phyloP scores from a whole-genome alignment of 2,113 vertebrate genomes.

The Ceyx melanurus region DNA sequence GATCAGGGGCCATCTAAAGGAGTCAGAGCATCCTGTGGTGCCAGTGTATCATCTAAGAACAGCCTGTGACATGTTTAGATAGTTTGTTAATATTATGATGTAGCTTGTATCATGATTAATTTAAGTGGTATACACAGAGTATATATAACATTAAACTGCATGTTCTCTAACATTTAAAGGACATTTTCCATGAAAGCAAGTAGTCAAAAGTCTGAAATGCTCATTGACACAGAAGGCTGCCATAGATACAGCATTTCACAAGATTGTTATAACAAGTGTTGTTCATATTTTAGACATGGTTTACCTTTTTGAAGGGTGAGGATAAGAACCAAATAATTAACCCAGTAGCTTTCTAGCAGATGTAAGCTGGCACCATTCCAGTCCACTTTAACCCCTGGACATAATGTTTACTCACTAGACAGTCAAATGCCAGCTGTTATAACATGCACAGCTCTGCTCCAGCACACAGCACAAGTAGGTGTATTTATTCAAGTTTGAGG shows the following conservation, averaged over 20 bases:
- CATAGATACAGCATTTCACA: background rate
- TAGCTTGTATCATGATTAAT: background rate
- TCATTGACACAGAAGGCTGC: background rate
- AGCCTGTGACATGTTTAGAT: background rate
- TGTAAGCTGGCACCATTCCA: slow-evolving; percentile 29
- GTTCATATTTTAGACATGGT: background rate
- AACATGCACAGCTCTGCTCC: slow-evolving; percentile 74
- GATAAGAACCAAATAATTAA: background rate
- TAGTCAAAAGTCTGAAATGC: background rate
- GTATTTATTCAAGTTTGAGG: slow-evolving; percentile 74
- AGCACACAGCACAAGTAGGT: slow-evolving; percentile 61
- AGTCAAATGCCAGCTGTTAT: slow-evolving; percentile 74
- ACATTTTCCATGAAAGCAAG: background rate
- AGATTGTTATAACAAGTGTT: background rate
- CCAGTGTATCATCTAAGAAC: background rate
- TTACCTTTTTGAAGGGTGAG: background rate
- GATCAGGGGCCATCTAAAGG: background rate
- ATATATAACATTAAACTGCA: background rate
- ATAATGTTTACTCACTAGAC: slow-evolving; percentile 65
- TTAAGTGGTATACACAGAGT: background rate
- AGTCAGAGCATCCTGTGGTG: background rate
- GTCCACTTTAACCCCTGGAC: slow-evolving; percentile 61
- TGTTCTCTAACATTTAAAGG: background rate
- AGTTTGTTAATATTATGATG: background rate
- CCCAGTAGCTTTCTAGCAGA: slow-evolving; percentile 17